Evolutionary conservation across 2,888 invertebrate species (phyloP).

Genomic region (Thecocarcelia acutangulata): DNA sequence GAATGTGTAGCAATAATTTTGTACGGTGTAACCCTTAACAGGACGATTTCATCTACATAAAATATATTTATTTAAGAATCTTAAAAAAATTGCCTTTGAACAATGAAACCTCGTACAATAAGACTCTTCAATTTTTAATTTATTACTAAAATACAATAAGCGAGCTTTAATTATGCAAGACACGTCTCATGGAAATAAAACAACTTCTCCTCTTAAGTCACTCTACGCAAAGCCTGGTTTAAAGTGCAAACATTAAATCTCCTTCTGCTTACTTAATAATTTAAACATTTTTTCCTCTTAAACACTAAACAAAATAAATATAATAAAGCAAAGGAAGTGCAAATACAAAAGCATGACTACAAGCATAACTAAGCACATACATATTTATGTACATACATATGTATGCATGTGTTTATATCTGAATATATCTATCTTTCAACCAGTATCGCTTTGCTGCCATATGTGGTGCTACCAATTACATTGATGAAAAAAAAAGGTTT

Average conservation of each 20-base stretch:
- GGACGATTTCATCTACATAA: too few species aligned
- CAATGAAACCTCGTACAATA: conserved; percentile 7
- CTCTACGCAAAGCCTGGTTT: neutral
- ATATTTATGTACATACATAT: conserved; percentile 1
- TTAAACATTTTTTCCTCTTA: conserved; percentile 22
- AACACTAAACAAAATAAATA: conserved; percentile 24
- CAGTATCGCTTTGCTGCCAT: conserved; percentile 30
- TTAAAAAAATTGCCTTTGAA: too few species aligned
- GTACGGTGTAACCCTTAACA: too few species aligned
- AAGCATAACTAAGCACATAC: too few species aligned
- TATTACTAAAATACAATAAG: neutral
- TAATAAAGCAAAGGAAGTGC: conserved; percentile 54
- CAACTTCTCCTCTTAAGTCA: conserved; percentile 29
- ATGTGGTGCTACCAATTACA: conserved; percentile 14
- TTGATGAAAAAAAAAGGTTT: conserved; percentile 23
- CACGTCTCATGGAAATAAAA: conserved; percentile 50
- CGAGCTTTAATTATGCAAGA: conserved; percentile 49
- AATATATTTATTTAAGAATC: neutral
- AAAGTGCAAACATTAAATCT: neutral
- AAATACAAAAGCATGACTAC: neutral
- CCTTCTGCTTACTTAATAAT: conserved; percentile 1
- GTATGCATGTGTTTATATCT: conserved; percentile 13
- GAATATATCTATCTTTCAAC: neutral
- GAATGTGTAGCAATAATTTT: too few species aligned
- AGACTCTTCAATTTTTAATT: conserved; percentile 14